Conservation (phyloP, 2,113 vertebrate genomes). For the human (Homo sapiens) region DNA sequence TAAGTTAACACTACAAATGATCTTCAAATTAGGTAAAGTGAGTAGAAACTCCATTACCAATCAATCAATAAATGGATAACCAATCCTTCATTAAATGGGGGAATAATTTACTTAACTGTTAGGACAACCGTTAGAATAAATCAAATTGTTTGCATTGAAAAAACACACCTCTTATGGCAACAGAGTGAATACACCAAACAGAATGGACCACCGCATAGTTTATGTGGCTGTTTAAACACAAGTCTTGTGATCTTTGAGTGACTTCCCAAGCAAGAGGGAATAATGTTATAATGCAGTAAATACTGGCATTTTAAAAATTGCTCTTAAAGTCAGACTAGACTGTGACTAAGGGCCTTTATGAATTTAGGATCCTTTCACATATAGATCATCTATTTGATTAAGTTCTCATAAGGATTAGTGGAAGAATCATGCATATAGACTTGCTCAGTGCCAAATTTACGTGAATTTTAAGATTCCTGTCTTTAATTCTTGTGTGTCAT, state of each 20-base stretch:
- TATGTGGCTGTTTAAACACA: background rate
- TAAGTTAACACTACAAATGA: background rate
- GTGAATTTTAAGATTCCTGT: slow-evolving; percentile 26
- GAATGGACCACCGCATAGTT: background rate
- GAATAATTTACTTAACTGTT: slow-evolving; percentile 9
- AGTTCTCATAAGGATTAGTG: background rate
- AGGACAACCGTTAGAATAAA: background rate
- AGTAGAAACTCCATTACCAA: slow-evolving; percentile 13
- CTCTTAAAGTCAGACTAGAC: background rate
- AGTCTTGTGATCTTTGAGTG: background rate
- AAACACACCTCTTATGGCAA: background rate
- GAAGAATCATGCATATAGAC: background rate
- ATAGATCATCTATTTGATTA: background rate
- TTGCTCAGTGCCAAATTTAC: slow-evolving; percentile 15
- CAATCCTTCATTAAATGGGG: background rate
- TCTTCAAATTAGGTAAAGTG: slow-evolving; percentile 23
- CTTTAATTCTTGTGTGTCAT: background rate
- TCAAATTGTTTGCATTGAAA: background rate
- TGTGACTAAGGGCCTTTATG: background rate
- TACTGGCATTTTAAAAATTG: background rate
- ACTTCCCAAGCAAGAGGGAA: background rate
- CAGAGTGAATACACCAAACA: background rate
- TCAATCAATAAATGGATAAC: background rate
- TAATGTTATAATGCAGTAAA: slow-evolving; percentile 2
- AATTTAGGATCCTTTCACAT: slow-evolving; percentile 28